Evolutionary conservation across 1,140 invertebrate genomes (phyloP).

Genomic region (Lepidurus packardi): DNA sequence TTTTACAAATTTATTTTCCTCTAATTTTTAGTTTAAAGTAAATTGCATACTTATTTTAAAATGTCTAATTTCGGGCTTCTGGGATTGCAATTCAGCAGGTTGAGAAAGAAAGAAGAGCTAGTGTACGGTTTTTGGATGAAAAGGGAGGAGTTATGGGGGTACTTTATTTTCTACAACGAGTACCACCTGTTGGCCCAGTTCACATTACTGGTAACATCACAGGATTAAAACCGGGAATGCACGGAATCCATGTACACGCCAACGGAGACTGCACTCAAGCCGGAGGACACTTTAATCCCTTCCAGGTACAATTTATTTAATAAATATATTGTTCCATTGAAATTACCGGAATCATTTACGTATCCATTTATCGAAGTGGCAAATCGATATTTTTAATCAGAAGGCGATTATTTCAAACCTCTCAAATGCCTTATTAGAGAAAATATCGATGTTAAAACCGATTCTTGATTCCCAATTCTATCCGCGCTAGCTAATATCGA

Average conservation of each 20-base stretch:
- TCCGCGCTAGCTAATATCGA: too few relatives aligned
- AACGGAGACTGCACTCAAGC: slow-evolving; percentile 52
- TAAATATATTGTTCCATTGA: slow-evolving; percentile 37
- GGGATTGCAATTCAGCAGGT: slow-evolving; percentile 15
- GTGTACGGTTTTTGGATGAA: slow-evolving; percentile 11
- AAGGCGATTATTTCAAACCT: too few relatives aligned
- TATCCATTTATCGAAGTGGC: too few relatives aligned
- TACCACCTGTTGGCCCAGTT: slow-evolving; percentile 40
- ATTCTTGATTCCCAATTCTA: too few relatives aligned
- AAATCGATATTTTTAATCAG: too few relatives aligned
- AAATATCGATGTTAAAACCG: too few relatives aligned
- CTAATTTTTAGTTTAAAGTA: background rate
- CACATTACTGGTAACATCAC: slow-evolving; percentile 52
- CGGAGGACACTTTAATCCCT: background rate
- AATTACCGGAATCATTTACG: too few relatives aligned
- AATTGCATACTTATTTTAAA: background rate
- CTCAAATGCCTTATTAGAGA: too few relatives aligned
- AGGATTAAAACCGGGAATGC: slow-evolving; percentile 54
- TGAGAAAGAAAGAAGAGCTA: slow-evolving; percentile 28
- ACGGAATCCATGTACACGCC: slow-evolving; percentile 71
- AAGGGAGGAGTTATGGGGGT: slow-evolving; percentile 16
- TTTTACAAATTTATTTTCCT: background rate
- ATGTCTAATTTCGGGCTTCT: background rate
- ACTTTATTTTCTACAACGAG: slow-evolving; percentile 23
- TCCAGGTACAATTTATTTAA: background rate